A percentile compares a stretch with the other conserved stretches of the same genome.
phyloP scores from a whole-genome alignment of 2,888 invertebrate species.

The Oasisia sp. region DNA sequence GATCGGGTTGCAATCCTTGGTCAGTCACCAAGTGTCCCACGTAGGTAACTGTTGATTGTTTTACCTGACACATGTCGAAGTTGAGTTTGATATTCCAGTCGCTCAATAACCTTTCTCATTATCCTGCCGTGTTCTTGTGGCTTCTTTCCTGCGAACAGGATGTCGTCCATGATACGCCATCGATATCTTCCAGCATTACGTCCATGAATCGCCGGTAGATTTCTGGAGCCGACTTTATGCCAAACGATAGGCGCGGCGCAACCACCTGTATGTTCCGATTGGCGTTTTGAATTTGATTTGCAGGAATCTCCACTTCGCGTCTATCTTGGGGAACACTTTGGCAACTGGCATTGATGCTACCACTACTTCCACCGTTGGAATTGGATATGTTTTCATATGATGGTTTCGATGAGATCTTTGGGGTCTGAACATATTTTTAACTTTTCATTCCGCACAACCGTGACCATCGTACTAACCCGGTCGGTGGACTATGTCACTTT shows the following conservation, averaged over 20 bases:
- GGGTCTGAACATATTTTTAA: slow-evolving; percentile 45
- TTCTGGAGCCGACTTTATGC: slow-evolving; percentile 26
- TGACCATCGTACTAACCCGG: too few species aligned
- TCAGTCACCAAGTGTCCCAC: too few species aligned
- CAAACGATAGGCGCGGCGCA: slow-evolving; percentile 43
- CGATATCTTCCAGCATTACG: not conserved
- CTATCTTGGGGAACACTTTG: slow-evolving; percentile 44
- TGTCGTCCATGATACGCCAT: slow-evolving; percentile 26
- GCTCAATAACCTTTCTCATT: too few species aligned
- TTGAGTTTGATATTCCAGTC: too few species aligned
- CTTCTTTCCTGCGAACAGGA: slow-evolving; percentile 7
- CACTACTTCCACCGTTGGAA: slow-evolving; percentile 45
- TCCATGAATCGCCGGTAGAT: slow-evolving; percentile 23
- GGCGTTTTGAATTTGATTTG: slow-evolving; percentile 48
- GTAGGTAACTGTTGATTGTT: too few species aligned
- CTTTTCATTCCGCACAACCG: slow-evolving; percentile 43
- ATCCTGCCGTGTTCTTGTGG: too few species aligned
- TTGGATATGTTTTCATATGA: slow-evolving; percentile 41
- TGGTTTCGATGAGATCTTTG: slow-evolving; percentile 41
- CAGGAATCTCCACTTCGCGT: slow-evolving; percentile 45
- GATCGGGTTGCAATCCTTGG: too few species aligned
- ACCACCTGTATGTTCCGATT: slow-evolving; percentile 43
- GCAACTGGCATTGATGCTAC: slow-evolving; percentile 41
- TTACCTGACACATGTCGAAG: too few species aligned
- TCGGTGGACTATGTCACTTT: too few species aligned